Evolutionary conservation across 2,797 vertebrate species (phyloP), one percentile per base, ranked within the genome.

Genomic region (Benthosema pterotum): DNA sequence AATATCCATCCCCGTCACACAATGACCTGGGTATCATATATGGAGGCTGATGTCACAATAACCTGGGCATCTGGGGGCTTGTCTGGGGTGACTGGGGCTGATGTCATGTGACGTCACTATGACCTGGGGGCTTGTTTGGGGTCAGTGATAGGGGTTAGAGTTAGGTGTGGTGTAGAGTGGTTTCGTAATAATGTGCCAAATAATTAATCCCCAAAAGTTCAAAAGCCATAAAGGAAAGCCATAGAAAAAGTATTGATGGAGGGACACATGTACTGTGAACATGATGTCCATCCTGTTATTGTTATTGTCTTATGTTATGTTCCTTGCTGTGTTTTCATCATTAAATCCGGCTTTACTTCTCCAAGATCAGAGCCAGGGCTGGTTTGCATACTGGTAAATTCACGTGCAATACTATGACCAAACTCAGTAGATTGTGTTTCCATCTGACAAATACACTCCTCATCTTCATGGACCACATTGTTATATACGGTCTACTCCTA

Each of bases 401-500:
- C n/a, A 4, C 64, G 57, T 67, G 60, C 52, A 45, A 32, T 32
- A 48, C 61, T 59, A 49, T 22, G 64, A 71, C 62, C 47, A 1
- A 52, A 67, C 60, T 58, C 72, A 56, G 47, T 69, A 4, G 52
- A 14, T 14, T 17, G 18, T 8, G 17, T 67, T 60, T 69, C 56
- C 50, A 52, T 68, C 52, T 19, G 25, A 63, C 57, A 67, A 73
- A 72, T 52, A 11, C 12, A 68, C 53, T 59, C 65, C 63, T 69
- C 49, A 42, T 74, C 32, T 60, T 16, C 9, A 57, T 7, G 51
- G 52, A 49, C 16, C 32, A 14, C 17, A 68, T 60, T 45, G 22
- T 59, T 69, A 64, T 74, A 72, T 64, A 87, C n/a, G 16, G 8
- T 62, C 11, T 42, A 43, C 17, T 79, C 67, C 52, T 52, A 55